phyloP scores from a whole-genome alignment of 2,113 vertebrate genomes.

The Pyxicephalus adspersus region DNA sequence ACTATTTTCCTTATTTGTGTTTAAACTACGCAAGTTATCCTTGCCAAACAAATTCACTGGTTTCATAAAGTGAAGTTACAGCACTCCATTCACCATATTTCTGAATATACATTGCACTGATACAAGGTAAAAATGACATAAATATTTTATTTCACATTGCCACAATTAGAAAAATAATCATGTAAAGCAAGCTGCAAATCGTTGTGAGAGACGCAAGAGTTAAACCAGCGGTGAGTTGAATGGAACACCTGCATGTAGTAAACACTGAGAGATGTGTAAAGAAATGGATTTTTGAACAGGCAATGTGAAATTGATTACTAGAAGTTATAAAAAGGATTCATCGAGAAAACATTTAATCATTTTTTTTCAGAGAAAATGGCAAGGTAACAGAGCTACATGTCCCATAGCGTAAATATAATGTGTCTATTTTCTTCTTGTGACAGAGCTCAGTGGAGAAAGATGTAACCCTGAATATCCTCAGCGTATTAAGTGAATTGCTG shows the following conservation, averaged over 20 bases:
- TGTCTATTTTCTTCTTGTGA: constrained; percentile 59
- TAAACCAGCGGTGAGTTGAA: neutral
- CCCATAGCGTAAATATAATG: constrained; percentile 18
- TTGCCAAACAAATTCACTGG: no score
- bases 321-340: constrained; percentile 3
- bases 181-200: no score
- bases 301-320: constrained; percentile 17
- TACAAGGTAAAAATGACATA: no score
- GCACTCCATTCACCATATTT: no score
- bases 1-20: no score
- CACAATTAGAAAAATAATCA: no score
- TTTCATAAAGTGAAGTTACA: no score
- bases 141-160: no score
- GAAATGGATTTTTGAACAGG: constrained; percentile 8
- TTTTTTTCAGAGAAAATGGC: neutral
- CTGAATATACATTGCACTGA: no score
- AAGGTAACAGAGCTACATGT: neutral
- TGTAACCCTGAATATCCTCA: constrained; percentile 78
- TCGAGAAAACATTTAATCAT: neutral
- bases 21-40: no score
- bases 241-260: neutral
- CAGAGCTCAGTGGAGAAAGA: constrained; percentile 81
- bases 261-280: constrained; percentile 1
- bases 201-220: neutral
- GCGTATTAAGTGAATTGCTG: constrained; percentile 84